A percentile compares a stretch with the other conserved stretches of the same genome.
These are phyloP conservation scores for Trichacis sp. DNA, from an alignment of 2,888 invertebrate species.

Conservation along the genomic window DNA sequence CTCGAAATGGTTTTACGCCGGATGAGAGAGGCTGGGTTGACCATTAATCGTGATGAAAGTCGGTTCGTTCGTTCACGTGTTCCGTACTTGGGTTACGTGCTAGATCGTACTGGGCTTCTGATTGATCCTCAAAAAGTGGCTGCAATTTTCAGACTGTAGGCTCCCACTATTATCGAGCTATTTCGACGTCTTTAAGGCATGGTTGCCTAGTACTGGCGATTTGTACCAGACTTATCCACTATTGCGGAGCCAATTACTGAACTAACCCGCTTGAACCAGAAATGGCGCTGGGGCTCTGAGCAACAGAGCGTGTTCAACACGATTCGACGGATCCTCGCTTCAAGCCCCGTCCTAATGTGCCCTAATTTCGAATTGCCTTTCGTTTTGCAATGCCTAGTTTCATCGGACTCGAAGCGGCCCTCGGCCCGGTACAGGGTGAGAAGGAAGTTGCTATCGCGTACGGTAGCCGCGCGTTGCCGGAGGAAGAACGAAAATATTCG, in stretches of 20 bases:
- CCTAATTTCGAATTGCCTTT: constrained; percentile 12
- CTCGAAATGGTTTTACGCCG: background rate
- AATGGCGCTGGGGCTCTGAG: background rate
- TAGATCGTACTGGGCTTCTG: background rate
- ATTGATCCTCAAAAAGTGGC: constrained; percentile 6
- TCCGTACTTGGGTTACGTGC: constrained; percentile 10
- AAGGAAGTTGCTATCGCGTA: constrained; percentile 16
- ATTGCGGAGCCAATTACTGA: background rate
- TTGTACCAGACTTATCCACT: background rate
- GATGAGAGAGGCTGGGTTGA: background rate
- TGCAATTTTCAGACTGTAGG: background rate
- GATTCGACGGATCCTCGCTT: background rate
- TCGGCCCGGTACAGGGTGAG: constrained; percentile 12
- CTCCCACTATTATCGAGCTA: background rate
- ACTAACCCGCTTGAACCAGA: background rate
- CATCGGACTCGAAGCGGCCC: constrained; percentile 16
- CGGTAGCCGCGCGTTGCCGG: constrained; percentile 8
- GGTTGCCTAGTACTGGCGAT: constrained; percentile 1
- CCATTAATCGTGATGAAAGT: constrained; percentile 3
- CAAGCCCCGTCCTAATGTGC: constrained; percentile 4
- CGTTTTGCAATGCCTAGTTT: constrained; percentile 13
- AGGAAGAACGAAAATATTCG: constrained; percentile 18
- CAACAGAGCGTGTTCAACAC: background rate
- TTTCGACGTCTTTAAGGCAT: background rate
- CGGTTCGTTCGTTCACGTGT: constrained; percentile 4